A percentile compares a stretch with the other conserved stretches of the same genome.
Conservation (phyloP, 2,113 vertebrate species). For the Arenaria interpres region DNA sequence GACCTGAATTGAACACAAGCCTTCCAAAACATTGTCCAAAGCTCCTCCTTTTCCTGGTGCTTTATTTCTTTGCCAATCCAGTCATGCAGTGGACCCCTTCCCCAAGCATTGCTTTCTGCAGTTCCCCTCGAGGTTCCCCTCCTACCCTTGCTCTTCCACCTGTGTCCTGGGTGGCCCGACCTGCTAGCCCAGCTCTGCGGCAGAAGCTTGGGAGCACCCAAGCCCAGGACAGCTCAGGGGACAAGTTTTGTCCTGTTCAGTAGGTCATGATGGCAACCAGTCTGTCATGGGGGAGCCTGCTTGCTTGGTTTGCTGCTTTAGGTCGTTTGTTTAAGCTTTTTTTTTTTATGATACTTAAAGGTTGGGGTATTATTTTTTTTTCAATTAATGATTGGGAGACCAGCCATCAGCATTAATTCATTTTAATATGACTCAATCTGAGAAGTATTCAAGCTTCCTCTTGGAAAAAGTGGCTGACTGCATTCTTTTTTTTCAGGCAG, state of each 20-base stretch:
- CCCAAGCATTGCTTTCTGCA: rapidly evolving
- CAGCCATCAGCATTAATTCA: neutral
- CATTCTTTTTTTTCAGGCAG: neutral
- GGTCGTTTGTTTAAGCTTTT: neutral
- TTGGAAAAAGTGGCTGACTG: neutral
- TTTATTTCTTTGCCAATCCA: neutral
- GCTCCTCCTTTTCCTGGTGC: neutral
- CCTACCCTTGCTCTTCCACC: neutral
- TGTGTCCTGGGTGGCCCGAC: neutral
- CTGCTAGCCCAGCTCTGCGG: neutral
- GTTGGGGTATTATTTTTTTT: neutral
- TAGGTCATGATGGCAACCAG: rapidly evolving
- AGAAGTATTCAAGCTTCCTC: neutral
- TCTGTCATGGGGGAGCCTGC: neutral
- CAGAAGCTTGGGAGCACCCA: rapidly evolving
- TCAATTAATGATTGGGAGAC: neutral
- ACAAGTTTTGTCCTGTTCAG: rapidly evolving
- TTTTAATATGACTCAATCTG: conserved; percentile 8
- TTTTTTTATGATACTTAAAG: neutral
- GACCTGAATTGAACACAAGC: neutral
- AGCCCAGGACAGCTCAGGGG: neutral
- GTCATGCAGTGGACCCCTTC: neutral
- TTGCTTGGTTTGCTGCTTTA: neutral
- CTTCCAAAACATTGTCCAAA: neutral
- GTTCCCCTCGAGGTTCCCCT: neutral